Evolutionary conservation across 2,797 vertebrate genomes (phyloP).

Genomic region (Gymnopithys bicolor): DNA sequence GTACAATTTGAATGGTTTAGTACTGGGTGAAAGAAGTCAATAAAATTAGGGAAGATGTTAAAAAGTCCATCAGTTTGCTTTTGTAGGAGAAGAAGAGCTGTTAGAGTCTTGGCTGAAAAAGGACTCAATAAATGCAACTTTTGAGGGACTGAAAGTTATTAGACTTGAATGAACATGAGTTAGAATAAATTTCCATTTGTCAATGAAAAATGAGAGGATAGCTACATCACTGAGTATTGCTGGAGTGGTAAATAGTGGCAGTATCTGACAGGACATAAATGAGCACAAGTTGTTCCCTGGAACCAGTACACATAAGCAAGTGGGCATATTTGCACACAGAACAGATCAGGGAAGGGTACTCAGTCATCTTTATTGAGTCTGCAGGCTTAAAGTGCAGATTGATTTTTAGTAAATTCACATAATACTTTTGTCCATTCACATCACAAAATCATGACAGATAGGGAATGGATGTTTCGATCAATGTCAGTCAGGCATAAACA

Average conservation of each 20-base stretch:
- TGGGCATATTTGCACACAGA: not conserved
- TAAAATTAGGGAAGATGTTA: not conserved
- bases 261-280: not conserved
- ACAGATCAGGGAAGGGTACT: not conserved
- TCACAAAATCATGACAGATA: not conserved
- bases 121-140: not conserved
- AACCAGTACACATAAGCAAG: not conserved
- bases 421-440: not conserved
- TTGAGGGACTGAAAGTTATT: not conserved
- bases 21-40: not conserved
- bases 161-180: not conserved
- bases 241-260: not conserved
- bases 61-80: not conserved
- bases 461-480: not conserved
- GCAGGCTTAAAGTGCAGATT: not conserved
- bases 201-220: not conserved
- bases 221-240: not conserved
- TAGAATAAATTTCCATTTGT: not conserved
- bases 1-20: not conserved
- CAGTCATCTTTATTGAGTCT: not conserved
- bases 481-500: not conserved
- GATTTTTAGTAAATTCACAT: not conserved
- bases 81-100: not conserved
- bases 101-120: not conserved
- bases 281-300: not conserved